Evolutionary conservation across 2,888 invertebrate species (phyloP), one percentile per base, ranked within the genome.

Genomic region (Rhamphomyia laevipes): DNA sequence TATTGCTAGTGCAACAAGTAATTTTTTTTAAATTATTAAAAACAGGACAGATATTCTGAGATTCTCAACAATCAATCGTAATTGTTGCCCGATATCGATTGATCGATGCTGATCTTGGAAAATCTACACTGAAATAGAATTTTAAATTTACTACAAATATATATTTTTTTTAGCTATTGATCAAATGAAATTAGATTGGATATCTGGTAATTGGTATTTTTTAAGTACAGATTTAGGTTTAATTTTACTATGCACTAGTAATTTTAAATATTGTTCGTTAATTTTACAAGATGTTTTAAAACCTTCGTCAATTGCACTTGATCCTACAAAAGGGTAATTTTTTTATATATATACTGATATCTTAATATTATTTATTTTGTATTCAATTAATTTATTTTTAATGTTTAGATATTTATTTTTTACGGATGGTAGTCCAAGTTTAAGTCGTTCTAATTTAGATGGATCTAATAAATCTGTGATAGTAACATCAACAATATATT

Each of bases 161-260:
- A 9, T 27, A 9, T 38, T 9, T 53, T 50, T 58, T 64, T 53
- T 68, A 84, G 86, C 79, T 55, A 82, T 89, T 55, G 80, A 79
- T 55, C 83, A 84, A 64, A 74, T 91, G 60, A 81, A 82, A 7
- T 67, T 83, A 55, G 92, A 93, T 72, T 93, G 92, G 92, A 72
- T 89, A 50, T 80, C 86, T 15, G 79, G 80, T 59, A 89, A 89
- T 73, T 90, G 89, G 88, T 93, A 90, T 73, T 77, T 89, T 64
- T 73, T 82, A 59, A 87, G 86, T 69, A 78, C 76, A 59, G 73
- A 72, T 48, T 75, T 79, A 55, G 81, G 80, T 63, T 75, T 80
- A 66, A 77, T 90, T 57, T 82, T 84, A 70, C 73, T 82, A 58
- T 90, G 90, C 70, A 75, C 75, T 52, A 70, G 72, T 46, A 63